These are phyloP conservation scores for Austrolebias charrua DNA, from an alignment of 2,797 vertebrate species.

Conservation along the genomic window DNA sequence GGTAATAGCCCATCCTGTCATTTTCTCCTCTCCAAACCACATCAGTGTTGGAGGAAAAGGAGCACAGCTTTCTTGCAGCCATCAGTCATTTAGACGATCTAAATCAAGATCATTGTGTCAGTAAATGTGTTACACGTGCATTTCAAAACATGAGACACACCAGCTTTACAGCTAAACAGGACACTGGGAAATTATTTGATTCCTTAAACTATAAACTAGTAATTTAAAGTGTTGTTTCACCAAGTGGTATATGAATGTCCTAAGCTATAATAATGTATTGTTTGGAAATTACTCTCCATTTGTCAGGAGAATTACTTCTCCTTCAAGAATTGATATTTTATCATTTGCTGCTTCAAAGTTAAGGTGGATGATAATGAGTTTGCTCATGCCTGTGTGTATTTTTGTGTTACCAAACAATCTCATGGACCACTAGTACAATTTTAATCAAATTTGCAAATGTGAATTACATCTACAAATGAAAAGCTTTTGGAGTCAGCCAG, in stretches of 20 bases:
- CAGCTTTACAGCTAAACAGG: slow-evolving; percentile 43
- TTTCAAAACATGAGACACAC: slow-evolving; percentile 30
- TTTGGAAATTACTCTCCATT: not conserved
- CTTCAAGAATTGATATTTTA: slow-evolving; percentile 11
- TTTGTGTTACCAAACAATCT: too few relatives aligned
- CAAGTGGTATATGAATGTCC: slow-evolving; percentile 20
- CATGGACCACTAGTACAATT: too few relatives aligned
- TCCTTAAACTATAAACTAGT: slow-evolving; percentile 17
- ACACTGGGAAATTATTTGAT: slow-evolving; percentile 27
- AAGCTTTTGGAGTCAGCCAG: too few relatives aligned
- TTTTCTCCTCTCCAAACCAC: slow-evolving; percentile 67
- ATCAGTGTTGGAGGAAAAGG: slow-evolving; percentile 54
- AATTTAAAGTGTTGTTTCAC: slow-evolving; percentile 13
- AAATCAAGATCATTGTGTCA: slow-evolving; percentile 38
- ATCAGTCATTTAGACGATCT: slow-evolving; percentile 46
- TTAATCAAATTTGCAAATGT: too few relatives aligned
- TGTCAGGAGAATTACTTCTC: slow-evolving; percentile 7
- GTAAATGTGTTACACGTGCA: slow-evolving; percentile 48
- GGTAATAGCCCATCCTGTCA: slow-evolving; percentile 63
- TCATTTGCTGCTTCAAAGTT: too few relatives aligned
- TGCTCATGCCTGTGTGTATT: slow-evolving; percentile 20
- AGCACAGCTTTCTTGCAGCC: slow-evolving; percentile 51
- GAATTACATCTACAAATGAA: slow-evolving; percentile 31
- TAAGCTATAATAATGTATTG: slow-evolving; percentile 9
- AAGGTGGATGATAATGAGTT: slow-evolving; percentile 4